Conservation (phyloP, 2,797 vertebrate species). For the Typhlichthys eigenmanni region DNA sequence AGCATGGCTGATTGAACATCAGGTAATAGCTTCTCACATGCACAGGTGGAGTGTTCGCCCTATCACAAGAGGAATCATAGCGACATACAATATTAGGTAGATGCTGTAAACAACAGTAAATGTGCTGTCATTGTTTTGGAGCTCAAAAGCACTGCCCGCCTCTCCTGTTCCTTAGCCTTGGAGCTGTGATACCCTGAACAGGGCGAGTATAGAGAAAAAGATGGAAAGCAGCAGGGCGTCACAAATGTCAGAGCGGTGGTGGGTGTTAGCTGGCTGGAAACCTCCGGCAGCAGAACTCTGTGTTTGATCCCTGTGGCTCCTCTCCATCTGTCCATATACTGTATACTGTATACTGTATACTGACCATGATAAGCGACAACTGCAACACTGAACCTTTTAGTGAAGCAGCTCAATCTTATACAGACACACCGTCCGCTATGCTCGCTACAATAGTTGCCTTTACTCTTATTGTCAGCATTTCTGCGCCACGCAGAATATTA, state of each 20-base stretch:
- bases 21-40: constrained; percentile 38
- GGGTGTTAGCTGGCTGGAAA: constrained; percentile 63
- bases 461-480: no score
- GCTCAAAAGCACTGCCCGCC: constrained; percentile 29
- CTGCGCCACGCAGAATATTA: no score
- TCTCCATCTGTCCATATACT: constrained; percentile 68
- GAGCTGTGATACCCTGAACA: constrained; percentile 44
- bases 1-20: constrained; percentile 63
- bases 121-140: constrained; percentile 42
- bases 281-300: constrained; percentile 55
- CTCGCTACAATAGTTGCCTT: no score
- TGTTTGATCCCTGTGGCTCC: constrained; percentile 67
- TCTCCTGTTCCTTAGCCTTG: neutral
- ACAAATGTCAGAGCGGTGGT: constrained; percentile 58
- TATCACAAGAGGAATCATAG: constrained; percentile 42
- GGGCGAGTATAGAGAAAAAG: constrained; percentile 31
- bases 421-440: constrained; percentile 32
- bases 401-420: constrained; percentile 43
- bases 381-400: constrained; percentile 11
- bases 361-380: no score
- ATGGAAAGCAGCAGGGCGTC: constrained; percentile 30
- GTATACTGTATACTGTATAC: constrained; percentile 36
- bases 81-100: constrained; percentile 31
- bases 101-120: constrained; percentile 48
- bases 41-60: constrained; percentile 39